Conservation (phyloP, 2,113 vertebrate genomes). For the Brachirus orientalis region DNA sequence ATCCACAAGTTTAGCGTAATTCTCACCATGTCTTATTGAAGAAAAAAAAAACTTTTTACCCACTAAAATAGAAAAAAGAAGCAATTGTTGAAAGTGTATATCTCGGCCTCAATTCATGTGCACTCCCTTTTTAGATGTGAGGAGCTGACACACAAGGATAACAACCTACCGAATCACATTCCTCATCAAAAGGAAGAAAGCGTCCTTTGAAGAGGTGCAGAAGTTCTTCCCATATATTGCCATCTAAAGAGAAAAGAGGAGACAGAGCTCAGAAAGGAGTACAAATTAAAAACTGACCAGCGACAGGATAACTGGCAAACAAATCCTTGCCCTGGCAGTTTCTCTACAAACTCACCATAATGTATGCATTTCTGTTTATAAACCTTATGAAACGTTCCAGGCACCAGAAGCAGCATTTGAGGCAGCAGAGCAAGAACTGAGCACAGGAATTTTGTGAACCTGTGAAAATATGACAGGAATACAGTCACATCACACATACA, state of each 20-base stretch:
- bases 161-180: constrained; percentile 90
- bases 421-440: constrained; percentile 90
- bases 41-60: background rate
- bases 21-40: background rate
- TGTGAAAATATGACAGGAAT: constrained; percentile 52
- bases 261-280: background rate
- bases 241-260: constrained; percentile 80
- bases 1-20: background rate
- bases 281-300: no score
- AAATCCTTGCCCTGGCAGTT: background rate
- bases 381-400: constrained; percentile 94
- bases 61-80: no score
- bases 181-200: constrained; percentile 94
- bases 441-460: constrained; percentile 85
- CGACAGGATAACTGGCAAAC: background rate
- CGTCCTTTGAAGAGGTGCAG: constrained; percentile 92
- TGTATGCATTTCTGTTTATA: constrained; percentile 97
- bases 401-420: constrained; percentile 98
- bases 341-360: constrained; percentile 88
- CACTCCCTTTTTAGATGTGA: no score
- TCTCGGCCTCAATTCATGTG: no score
- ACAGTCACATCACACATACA: no score
- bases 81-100: no score
- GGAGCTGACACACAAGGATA: background rate
- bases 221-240: constrained; percentile 96